A percentile compares a stretch with the other conserved stretches of the same genome.
These are phyloP conservation scores for Tetragonisca angustula DNA, from an alignment of 2,888 invertebrate genomes.

Conservation along the genomic window DNA sequence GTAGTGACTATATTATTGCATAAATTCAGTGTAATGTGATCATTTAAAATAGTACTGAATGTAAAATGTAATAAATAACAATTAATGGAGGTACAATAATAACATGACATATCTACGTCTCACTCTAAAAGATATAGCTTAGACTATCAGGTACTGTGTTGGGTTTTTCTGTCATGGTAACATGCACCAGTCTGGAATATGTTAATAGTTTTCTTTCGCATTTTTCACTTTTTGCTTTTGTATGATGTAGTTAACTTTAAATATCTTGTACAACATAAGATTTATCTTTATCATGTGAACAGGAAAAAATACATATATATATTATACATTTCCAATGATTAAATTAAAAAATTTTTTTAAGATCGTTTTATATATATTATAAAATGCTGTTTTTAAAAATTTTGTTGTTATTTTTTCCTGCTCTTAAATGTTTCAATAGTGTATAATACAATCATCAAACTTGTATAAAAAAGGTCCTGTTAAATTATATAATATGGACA, in stretches of 20 bases:
- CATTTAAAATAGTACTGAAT: slow-evolving; percentile 77
- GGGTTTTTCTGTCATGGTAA: slow-evolving; percentile 84
- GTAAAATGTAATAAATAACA: slow-evolving; percentile 83
- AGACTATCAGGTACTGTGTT: slow-evolving; percentile 84
- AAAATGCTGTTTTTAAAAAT: slow-evolving; percentile 14
- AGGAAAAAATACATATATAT: slow-evolving; percentile 44
- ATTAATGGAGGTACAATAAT: slow-evolving; percentile 82
- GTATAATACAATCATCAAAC: slow-evolving; percentile 45
- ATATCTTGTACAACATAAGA: slow-evolving; percentile 55
- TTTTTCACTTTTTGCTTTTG: slow-evolving; percentile 57
- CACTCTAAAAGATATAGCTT: slow-evolving; percentile 83
- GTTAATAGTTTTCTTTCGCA: slow-evolving; percentile 61
- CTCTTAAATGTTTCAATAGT: slow-evolving; percentile 33
- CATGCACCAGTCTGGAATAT: slow-evolving; percentile 83
- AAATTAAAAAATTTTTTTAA: slow-evolving; percentile 9
- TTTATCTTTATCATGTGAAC: slow-evolving; percentile 41
- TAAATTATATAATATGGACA: slow-evolving; percentile 37
- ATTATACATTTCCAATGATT: slow-evolving; percentile 26
- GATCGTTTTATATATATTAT: slow-evolving; percentile 10
- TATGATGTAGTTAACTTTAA: slow-evolving; percentile 60
- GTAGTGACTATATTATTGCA: slow-evolving; percentile 75
- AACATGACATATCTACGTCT: slow-evolving; percentile 83
- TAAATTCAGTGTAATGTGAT: slow-evolving; percentile 68
- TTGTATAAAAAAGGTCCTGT: slow-evolving; percentile 32
- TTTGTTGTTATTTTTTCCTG: slow-evolving; percentile 41